These are phyloP conservation scores for Moxostoma hubbsi DNA, from an alignment of 2,797 vertebrate genomes.

Conservation along the genomic window DNA sequence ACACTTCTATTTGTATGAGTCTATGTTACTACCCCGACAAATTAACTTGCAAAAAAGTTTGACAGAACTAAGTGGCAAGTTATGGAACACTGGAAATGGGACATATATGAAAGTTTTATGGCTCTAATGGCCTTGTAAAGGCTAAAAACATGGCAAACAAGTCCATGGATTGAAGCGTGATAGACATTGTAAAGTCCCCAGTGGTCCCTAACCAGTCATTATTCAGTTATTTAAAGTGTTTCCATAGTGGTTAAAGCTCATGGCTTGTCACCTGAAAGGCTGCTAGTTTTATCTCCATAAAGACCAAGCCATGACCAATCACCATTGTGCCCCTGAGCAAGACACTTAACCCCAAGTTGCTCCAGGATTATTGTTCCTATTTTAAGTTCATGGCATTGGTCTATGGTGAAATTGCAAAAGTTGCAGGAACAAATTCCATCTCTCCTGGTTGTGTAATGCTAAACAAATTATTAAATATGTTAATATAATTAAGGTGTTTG, in stretches of 20 bases:
- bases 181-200: background rate
- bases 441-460: no score
- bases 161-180: constrained; percentile 24
- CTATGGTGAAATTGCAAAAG: no score
- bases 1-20: background rate
- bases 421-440: no score
- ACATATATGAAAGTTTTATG: constrained; percentile 62
- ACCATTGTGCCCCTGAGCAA: no score
- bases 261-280: background rate
- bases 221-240: background rate
- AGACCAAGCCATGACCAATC: background rate
- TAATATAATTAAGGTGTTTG: no score
- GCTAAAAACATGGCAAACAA: constrained; percentile 62
- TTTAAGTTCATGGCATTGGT: no score
- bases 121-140: constrained; percentile 44
- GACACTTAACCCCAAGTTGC: no score
- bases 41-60: constrained; percentile 48
- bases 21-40: constrained; percentile 29
- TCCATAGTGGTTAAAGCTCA: background rate
- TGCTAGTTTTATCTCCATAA: background rate
- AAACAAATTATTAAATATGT: no score
- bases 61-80: constrained; percentile 40
- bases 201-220: background rate
- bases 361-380: no score
- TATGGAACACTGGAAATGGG: constrained; percentile 57